Conservation (phyloP, 2,797 vertebrate species). For the Nyctibius grandis region DNA sequence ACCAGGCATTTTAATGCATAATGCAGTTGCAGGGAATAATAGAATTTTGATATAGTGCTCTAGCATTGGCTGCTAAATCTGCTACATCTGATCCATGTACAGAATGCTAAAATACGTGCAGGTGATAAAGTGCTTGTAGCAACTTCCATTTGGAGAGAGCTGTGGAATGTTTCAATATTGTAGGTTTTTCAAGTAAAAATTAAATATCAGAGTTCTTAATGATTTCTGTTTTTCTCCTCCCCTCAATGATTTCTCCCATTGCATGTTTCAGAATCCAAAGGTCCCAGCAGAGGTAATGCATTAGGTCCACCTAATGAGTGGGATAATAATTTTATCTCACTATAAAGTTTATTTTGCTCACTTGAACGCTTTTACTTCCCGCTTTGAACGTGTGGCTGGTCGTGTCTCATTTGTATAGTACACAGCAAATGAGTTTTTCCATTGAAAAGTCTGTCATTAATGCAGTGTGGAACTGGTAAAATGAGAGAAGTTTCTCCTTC, state of each 20-base stretch:
- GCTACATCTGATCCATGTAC: constrained; percentile 6
- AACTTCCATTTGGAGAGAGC: background rate
- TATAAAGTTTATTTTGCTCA: constrained; percentile 42
- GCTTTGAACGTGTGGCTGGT: constrained; percentile 49
- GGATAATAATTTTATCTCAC: constrained; percentile 66
- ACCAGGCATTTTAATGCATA: constrained; percentile 44
- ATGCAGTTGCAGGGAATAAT: constrained; percentile 45
- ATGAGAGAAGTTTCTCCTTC: background rate
- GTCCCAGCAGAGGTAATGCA: constrained; percentile 66
- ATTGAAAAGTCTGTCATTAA: background rate
- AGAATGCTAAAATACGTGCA: constrained; percentile 36
- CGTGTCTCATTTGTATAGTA: background rate
- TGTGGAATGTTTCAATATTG: background rate
- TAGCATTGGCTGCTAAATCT: constrained; percentile 31
- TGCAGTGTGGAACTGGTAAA: background rate
- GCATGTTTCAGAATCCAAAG: constrained; percentile 65
- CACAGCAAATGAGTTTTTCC: background rate
- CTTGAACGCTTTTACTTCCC: background rate
- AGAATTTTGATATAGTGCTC: constrained; percentile 52
- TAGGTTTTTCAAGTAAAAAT: background rate
- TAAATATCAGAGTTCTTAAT: constrained; percentile 1
- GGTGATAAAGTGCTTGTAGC: background rate
- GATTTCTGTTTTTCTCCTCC: constrained; percentile 38
- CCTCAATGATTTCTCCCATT: constrained; percentile 23
- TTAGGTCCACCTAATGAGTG: constrained; percentile 71